Evolutionary conservation across 2,888 invertebrate species (phyloP).

Genomic region (Eupithecia subfuscata): DNA sequence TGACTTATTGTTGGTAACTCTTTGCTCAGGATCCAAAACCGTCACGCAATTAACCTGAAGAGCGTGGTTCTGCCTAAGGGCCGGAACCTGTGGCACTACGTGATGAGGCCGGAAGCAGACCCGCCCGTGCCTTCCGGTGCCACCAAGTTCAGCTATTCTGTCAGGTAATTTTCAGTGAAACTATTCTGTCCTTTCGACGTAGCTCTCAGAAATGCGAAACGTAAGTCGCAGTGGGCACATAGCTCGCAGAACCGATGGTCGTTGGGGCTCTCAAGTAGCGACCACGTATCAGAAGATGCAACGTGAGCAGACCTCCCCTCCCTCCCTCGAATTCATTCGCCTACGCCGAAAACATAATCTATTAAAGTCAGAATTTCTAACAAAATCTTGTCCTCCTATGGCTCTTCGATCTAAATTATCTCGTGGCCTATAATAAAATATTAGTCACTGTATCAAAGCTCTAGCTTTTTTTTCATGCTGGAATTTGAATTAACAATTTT

Average conservation of each 20-base stretch:
- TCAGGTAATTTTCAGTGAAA: conserved; percentile 66
- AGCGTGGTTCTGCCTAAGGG: conserved; percentile 65
- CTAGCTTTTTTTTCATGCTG: neutral
- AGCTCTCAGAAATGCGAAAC: no score
- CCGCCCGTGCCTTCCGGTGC: conserved; percentile 91
- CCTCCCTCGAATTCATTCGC: no score
- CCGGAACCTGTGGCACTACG: conserved; percentile 63
- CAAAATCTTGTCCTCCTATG: no score
- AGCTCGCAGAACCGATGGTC: no score
- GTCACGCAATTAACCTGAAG: conserved; percentile 64
- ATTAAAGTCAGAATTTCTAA: neutral
- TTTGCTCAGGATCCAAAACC: conserved; percentile 62
- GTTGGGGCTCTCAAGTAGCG: no score
- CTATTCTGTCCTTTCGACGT: no score
- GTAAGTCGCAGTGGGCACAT: no score
- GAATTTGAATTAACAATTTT: neutral
- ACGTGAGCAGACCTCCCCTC: no score
- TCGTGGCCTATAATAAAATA: no score
- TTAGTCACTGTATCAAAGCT: neutral
- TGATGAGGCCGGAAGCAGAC: conserved; percentile 78
- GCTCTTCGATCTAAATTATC: no score
- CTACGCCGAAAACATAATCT: neutral
- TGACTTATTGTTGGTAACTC: neutral
- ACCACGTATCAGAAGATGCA: no score
- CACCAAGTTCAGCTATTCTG: conserved; percentile 89